phyloP scores from a whole-genome alignment of 1,140 invertebrate genomes.

The Drosophila asahinai region DNA sequence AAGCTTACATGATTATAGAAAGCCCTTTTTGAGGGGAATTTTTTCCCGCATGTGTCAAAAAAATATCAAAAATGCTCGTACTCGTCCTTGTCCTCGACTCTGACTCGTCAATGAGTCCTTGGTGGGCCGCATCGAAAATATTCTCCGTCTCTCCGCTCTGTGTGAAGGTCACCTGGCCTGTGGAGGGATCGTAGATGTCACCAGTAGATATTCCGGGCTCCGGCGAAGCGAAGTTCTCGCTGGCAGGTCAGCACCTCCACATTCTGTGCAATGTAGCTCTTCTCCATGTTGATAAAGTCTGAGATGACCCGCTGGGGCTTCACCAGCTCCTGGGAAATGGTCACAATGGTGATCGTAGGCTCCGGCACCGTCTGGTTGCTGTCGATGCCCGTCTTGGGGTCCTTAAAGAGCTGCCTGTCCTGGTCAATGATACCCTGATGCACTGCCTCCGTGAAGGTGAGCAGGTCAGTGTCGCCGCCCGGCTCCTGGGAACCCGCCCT shows the following conservation, averaged over 20 bases:
- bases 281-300: conserved; percentile 86
- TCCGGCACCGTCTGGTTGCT: conserved; percentile 84
- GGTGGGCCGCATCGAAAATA: conserved; percentile 89
- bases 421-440: conserved; percentile 93
- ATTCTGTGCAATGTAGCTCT: conserved; percentile 70
- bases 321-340: conserved; percentile 77
- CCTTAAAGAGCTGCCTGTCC: conserved; percentile 91
- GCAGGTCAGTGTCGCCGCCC: conserved; percentile 87
- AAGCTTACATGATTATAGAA: too few species aligned
- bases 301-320: conserved; percentile 84
- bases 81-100: too few species aligned
- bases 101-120: conserved; percentile 87
- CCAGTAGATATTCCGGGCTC: conserved; percentile 88
- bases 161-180: conserved; percentile 90
- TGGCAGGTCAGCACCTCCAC: conserved; percentile 84
- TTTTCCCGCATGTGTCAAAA: too few species aligned
- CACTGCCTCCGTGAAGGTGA: conserved; percentile 92
- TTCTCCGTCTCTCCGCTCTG: conserved; percentile 89
- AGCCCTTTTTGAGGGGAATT: too few species aligned
- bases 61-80: too few species aligned
- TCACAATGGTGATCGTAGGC: conserved; percentile 84
- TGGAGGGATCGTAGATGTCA: conserved; percentile 91
- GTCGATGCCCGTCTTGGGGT: conserved; percentile 91
- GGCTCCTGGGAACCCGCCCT: conserved; percentile 86
- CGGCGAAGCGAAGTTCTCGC: conserved; percentile 86